Evolutionary conservation across 2,888 invertebrate species (phyloP), one percentile per base, ranked within the genome.

Genomic region (Strigamia crassipes): DNA sequence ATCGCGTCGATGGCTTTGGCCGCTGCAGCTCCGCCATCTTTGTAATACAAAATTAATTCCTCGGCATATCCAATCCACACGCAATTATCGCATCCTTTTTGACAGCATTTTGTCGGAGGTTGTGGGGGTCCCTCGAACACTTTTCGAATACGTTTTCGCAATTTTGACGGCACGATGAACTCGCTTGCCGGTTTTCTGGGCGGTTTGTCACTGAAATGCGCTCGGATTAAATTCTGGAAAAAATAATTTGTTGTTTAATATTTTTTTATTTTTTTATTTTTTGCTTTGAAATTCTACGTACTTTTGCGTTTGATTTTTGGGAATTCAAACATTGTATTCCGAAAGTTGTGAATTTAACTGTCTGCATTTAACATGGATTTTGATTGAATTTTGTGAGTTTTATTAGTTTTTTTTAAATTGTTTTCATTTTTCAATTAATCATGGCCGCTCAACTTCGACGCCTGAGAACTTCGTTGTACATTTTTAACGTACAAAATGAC

Each of bases 31-130:
- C 93, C 93, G 21, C 93, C 93, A 84, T 92, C 92, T 84, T 91
- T 88, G 78, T 84, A 84, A 85, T 91, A 88, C 84, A 91, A 51
- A 8, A 84, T 85, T 77, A 97, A 85, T 27, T 93, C 91, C 85
- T 96, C 94, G 0, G 96, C 96, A 90, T 96, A 97, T 18, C 92
- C 92, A 81, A 97, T 92, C 93, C 95, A 97, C 6, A 97, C 96
- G 87, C 97, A 97, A 88, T 96, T 96, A 0, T 93, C 90, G 89
- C 97, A 97, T 6, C 87, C 87, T 84, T 86, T 86, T 86, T 86
- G 86, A 83, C 87, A 87, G 82, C 87, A 87, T 80, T 85, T 85
- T 9, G 85, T 83, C 0, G 87, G 87, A 5, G 86, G 85, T 78
- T 86, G 86, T 10, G 87, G 87, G 10, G 87, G 79, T 78, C 42